Percentiles rank a stretch among this genome's conserved stretches.
Evolutionary conservation across 2,113 vertebrate genomes (phyloP).

Genomic region (Cacatua alba): DNA sequence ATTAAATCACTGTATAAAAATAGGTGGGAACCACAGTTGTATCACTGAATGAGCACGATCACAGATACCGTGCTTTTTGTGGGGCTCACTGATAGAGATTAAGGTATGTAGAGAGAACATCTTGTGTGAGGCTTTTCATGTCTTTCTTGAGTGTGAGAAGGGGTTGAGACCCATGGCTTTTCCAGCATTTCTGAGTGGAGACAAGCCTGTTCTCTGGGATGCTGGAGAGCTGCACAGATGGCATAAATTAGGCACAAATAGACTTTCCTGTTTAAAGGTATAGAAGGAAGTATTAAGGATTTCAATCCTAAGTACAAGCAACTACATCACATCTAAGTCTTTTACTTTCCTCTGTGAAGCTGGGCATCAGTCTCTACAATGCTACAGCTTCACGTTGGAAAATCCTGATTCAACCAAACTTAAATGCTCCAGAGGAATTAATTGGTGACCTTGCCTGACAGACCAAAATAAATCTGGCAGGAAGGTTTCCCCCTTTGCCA

Average conservation of each 20-base stretch:
- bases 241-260: not conserved
- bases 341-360: not conserved
- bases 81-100: not conserved
- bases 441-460: conserved; percentile 62
- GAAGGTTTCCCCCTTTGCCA: conserved; percentile 5
- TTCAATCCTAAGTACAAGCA: not conserved
- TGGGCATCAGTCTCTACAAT: not conserved
- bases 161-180: not conserved
- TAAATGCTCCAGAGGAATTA: conserved; percentile 30
- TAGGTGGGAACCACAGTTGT: not conserved
- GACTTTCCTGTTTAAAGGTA: not conserved
- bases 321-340: not conserved
- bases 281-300: not conserved
- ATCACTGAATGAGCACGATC: not conserved
- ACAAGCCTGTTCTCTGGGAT: not conserved
- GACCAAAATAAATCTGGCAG: conserved; percentile 59
- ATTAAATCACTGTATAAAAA: not conserved
- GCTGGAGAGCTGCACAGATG: not conserved
- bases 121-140: not conserved
- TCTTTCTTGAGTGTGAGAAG: not conserved
- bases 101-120: not conserved
- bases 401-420: conserved; percentile 26
- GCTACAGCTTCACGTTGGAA: not conserved
- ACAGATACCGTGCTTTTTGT: not conserved
- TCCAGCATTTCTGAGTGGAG: not conserved